Evolutionary conservation across 37 sponge, comb jelly and placozoan genomes (phyloP).

Genomic region (Halichondria panicea): DNA sequence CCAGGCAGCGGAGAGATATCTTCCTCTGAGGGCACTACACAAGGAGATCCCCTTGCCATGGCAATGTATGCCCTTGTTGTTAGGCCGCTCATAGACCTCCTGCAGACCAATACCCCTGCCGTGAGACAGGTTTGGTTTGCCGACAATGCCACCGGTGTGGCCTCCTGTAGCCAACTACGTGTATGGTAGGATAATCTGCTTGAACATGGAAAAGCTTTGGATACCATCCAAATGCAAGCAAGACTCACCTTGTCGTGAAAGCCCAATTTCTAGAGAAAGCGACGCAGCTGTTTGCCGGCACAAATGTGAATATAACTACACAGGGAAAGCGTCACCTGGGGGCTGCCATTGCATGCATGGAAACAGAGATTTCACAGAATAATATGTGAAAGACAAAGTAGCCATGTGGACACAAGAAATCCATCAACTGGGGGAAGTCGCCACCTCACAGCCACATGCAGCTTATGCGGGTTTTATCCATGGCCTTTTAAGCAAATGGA

Average conservation of each 20-base stretch:
- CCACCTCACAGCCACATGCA: background rate
- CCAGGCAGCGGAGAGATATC: constrained; percentile 16
- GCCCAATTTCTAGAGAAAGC: constrained; percentile 13
- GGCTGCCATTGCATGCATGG: constrained; percentile 44
- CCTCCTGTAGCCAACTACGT: background rate
- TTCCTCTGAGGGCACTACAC: constrained; percentile 58
- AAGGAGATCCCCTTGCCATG: constrained; percentile 48
- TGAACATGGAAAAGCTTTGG: constrained; percentile 25
- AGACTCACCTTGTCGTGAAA: constrained; percentile 39
- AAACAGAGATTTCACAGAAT: background rate
- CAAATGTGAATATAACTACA: constrained; percentile 15
- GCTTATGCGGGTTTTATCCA: background rate
- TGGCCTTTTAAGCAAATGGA: background rate
- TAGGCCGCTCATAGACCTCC: constrained; percentile 24
- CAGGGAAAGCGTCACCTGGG: constrained; percentile 38
- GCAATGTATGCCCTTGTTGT: constrained; percentile 44
- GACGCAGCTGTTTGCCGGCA: constrained; percentile 6
- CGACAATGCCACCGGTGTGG: constrained; percentile 40
- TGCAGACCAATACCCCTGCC: background rate
- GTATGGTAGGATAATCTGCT: constrained; percentile 12
- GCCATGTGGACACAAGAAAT: background rate
- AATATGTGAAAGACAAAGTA: background rate
- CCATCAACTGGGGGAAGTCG: background rate
- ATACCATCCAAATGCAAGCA: constrained; percentile 36
- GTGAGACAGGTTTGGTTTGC: constrained; percentile 51